phyloP scores from a whole-genome alignment of 92 coral and sea anemone genomes.

The Heteractis magnifica region DNA sequence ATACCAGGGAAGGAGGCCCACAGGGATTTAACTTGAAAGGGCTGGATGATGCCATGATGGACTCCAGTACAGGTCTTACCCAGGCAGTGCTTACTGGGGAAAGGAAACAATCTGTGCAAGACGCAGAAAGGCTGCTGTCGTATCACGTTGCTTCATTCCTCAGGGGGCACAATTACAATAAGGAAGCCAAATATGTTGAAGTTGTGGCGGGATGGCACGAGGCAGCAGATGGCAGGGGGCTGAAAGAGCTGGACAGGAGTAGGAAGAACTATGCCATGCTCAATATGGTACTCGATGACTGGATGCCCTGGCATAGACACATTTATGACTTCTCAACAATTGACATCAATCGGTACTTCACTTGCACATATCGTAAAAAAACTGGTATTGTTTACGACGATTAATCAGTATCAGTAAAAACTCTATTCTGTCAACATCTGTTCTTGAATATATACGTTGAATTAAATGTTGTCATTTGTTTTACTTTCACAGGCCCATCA shows the following conservation, averaged over 20 bases:
- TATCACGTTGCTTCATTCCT: too few relatives aligned
- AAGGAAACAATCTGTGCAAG: constrained; percentile 58
- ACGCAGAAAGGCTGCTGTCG: constrained; percentile 66
- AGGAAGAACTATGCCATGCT: constrained; percentile 45
- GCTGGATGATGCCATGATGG: constrained; percentile 49
- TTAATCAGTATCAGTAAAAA: too few relatives aligned
- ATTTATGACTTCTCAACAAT: constrained; percentile 31
- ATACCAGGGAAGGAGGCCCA: constrained; percentile 43
- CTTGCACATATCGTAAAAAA: neutral
- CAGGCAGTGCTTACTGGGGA: constrained; percentile 55
- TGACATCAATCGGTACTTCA: constrained; percentile 7
- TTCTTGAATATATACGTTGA: too few relatives aligned
- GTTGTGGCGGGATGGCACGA: constrained; percentile 46
- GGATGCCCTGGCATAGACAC: constrained; percentile 48
- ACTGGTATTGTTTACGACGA: too few relatives aligned
- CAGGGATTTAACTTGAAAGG: constrained; percentile 43
- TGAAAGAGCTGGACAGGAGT: constrained; percentile 15
- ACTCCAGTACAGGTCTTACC: constrained; percentile 60
- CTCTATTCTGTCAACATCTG: too few relatives aligned
- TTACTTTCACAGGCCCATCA: too few relatives aligned
- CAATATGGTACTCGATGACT: constrained; percentile 30
- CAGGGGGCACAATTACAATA: constrained; percentile 1
- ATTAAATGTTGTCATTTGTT: too few relatives aligned
- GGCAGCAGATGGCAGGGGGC: constrained; percentile 41
- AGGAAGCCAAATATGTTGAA: constrained; percentile 23